Evolutionary conservation across 2,113 vertebrate genomes (phyloP).

Genomic region (Thunnus thynnus): DNA sequence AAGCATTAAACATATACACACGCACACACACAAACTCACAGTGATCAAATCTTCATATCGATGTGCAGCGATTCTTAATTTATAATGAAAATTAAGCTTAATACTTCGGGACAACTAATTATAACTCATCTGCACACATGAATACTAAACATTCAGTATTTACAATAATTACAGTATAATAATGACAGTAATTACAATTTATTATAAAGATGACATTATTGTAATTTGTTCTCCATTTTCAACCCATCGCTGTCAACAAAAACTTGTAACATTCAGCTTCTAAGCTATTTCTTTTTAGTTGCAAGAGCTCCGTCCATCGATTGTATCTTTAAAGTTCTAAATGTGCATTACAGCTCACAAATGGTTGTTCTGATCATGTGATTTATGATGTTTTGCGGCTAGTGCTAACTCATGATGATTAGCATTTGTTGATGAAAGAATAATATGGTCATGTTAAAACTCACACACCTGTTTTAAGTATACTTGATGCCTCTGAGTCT

Average conservation of each 20-base stretch:
- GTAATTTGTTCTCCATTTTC: constrained; percentile 61
- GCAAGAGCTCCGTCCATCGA: too few species aligned
- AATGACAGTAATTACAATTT: constrained; percentile 61
- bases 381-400: constrained; percentile 44
- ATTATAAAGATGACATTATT: constrained; percentile 60
- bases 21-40: background rate
- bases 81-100: background rate
- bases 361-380: constrained; percentile 48
- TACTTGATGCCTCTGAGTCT: constrained; percentile 15
- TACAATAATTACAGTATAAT: constrained; percentile 65
- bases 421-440: too few species aligned
- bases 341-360: constrained; percentile 35
- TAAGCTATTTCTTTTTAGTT: constrained; percentile 7
- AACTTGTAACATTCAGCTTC: constrained; percentile 24
- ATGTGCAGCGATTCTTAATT: constrained; percentile 1
- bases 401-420: constrained; percentile 28
- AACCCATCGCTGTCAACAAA: constrained; percentile 21
- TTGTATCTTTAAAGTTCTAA: constrained; percentile 47
- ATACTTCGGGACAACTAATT: constrained; percentile 28
- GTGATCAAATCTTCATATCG: background rate
- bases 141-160: constrained; percentile 59
- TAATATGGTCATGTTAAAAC: background rate
- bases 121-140: constrained; percentile 21
- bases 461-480: background rate
- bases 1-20: background rate